Evolutionary conservation across 2,797 vertebrate genomes (phyloP), one percentile per base, ranked within the genome.

Genomic region (Psittacula derbiana): DNA sequence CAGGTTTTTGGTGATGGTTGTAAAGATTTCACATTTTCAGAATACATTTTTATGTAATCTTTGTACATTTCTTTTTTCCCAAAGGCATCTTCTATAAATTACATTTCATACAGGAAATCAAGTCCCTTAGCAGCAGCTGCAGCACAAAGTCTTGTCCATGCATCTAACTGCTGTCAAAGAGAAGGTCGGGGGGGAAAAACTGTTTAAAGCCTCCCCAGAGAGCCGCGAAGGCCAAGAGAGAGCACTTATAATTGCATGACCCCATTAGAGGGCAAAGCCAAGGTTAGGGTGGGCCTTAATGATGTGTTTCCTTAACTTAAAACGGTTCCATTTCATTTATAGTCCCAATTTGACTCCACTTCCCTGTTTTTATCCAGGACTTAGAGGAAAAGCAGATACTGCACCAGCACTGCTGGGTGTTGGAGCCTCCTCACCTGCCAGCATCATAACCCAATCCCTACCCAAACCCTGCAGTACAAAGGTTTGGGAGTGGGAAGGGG

Each of bases 161-260:
- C 2, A 11, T 73, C 31, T 38, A 86, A 72, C 76, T 44, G 69
- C 43, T 62, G 67, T 31, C 87, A 92, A 93, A 95, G 47, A 82
- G 55, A 94, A 85, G 25, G 47, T 47, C 24, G 18, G 62, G 53
- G 46, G 27, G 11, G 44, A 52, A 38, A 80, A 90, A 60, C 12
- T 2, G 18, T n/a, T 90, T 81, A 18, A 86, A 87, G 69, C 14
- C 16, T 86, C 74, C 71, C 67, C 19, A 20, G 60, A 70, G 84
- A 62, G 60, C 46, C 1, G 0, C 25, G 11, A 79, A 86, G 70
- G 73, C 46, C 75, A 91, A 62, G 23, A 49, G 76, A 84, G 53
- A 41, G 66, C 88, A 69, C 58, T 88, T 24, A 4, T 0, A 94
- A 94, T 36, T 72, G 83, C 50, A 58, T 1, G 1, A 86, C 47